phyloP scores from a whole-genome alignment of 2,113 vertebrate species.

The Phaethornis superciliosus region DNA sequence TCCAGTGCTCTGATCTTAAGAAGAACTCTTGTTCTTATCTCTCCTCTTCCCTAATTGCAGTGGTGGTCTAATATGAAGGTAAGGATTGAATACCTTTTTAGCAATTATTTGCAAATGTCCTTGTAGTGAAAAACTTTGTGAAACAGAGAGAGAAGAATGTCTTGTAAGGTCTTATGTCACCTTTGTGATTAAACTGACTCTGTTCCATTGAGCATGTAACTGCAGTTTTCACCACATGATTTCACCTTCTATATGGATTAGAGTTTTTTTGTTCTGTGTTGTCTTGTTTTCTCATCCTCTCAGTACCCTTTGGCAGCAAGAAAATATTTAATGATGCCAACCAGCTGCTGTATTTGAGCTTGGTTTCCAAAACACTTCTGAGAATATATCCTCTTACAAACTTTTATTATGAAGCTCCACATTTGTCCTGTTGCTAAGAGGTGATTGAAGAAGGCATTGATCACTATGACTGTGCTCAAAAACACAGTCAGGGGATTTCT shows the following conservation, averaged over 20 bases:
- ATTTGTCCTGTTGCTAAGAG: neutral
- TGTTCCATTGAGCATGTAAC: neutral
- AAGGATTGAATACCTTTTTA: neutral
- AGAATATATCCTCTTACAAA: neutral
- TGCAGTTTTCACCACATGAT: neutral
- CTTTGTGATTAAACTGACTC: neutral
- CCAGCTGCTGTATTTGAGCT: neutral
- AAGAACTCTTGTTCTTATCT: neutral
- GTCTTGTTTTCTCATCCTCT: neutral
- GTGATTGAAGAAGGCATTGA: neutral
- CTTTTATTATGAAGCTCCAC: neutral
- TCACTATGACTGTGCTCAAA: neutral
- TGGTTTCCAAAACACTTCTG: neutral
- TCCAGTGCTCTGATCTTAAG: neutral
- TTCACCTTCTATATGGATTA: neutral
- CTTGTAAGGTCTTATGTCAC: neutral
- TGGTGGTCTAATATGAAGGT: neutral
- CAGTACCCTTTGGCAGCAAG: neutral
- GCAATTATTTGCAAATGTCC: neutral
- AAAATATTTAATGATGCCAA: neutral
- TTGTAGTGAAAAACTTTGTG: neutral
- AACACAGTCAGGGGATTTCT: neutral
- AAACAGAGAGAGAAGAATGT: neutral
- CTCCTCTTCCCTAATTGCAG: neutral
- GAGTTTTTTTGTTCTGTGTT: neutral